Evolutionary conservation across 2,888 invertebrate genomes (phyloP).

Genomic region (Drosophila siamana): DNA sequence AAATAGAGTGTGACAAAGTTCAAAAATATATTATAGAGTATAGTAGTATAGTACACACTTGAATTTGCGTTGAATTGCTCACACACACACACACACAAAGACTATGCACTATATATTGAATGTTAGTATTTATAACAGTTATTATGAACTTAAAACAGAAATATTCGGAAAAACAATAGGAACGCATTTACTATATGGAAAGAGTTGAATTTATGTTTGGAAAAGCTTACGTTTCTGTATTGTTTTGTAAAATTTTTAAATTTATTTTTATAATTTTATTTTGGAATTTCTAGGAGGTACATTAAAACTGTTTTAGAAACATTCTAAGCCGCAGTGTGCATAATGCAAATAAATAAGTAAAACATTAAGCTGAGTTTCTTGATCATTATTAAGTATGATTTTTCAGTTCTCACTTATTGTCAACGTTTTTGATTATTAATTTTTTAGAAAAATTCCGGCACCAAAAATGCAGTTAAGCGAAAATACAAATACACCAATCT

Average conservation of each 20-base stretch:
- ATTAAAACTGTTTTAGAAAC: constrained; percentile 69
- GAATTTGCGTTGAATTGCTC: constrained; percentile 32
- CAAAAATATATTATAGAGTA: constrained; percentile 25
- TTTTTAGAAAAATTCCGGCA: constrained; percentile 33
- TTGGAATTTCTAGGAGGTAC: constrained; percentile 58
- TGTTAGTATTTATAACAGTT: constrained; percentile 25
- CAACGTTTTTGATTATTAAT: constrained; percentile 6
- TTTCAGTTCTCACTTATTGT: constrained; percentile 18
- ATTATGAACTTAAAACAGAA: constrained; percentile 28
- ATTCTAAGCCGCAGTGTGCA: constrained; percentile 85
- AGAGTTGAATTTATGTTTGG: constrained; percentile 43
- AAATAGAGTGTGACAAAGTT: constrained; percentile 63
- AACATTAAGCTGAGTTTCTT: constrained; percentile 80
- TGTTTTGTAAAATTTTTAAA: background rate
- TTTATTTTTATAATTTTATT: constrained; percentile 24
- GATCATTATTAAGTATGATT: constrained; percentile 58
- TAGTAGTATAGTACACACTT: constrained; percentile 3
- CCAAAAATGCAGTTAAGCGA: constrained; percentile 70
- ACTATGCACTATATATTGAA: constrained; percentile 24
- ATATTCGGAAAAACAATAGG: constrained; percentile 32
- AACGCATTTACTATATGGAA: constrained; percentile 45
- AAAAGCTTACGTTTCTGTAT: constrained; percentile 42
- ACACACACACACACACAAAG: constrained; percentile 33
- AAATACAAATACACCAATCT: constrained; percentile 71
- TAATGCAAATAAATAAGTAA: constrained; percentile 84